phyloP scores from a whole-genome alignment of 2,113 vertebrate species.

The Periophthalmus modestus region DNA sequence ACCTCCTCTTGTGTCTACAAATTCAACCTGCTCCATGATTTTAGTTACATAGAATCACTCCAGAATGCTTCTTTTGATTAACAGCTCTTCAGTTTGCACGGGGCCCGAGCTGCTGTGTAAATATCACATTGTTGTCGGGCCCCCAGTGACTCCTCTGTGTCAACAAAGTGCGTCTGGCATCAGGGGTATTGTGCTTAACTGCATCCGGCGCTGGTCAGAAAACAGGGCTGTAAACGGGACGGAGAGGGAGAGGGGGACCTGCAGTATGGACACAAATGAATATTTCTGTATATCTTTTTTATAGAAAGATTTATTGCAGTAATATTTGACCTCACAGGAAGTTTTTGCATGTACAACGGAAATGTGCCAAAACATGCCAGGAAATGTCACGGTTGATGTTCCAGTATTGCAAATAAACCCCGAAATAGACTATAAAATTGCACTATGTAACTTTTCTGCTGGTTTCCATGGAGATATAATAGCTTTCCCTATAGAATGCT shows the following conservation, averaged over 20 bases:
- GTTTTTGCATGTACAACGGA: no score
- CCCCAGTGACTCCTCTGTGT: slow-evolving; percentile 55
- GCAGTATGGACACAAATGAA: not conserved
- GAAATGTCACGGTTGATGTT: not conserved
- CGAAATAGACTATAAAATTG: not conserved
- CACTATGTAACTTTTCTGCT: not conserved
- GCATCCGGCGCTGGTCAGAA: slow-evolving; percentile 28
- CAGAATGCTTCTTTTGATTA: slow-evolving; percentile 18
- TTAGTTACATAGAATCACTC: not conserved
- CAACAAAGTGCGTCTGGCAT: slow-evolving; percentile 47
- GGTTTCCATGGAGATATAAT: no score
- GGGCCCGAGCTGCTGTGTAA: slow-evolving; percentile 41
- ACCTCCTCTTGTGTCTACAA: slow-evolving; percentile 40
- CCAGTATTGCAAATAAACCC: not conserved
- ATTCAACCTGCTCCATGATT: slow-evolving; percentile 25
- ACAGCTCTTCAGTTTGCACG: slow-evolving; percentile 35
- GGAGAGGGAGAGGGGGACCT: not conserved
- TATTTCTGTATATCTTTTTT: no score
- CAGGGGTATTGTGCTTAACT: slow-evolving; percentile 43
- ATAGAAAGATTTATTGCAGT: no score
- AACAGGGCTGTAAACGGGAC: slow-evolving; percentile 46
- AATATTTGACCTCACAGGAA: no score
- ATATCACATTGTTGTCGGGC: slow-evolving; percentile 51
- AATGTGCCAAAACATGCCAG: no score
- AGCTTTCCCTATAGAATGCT: no score